These are phyloP conservation scores for Ophion ventricosus DNA, from an alignment of 2,888 invertebrate genomes.

Conservation along the genomic window DNA sequence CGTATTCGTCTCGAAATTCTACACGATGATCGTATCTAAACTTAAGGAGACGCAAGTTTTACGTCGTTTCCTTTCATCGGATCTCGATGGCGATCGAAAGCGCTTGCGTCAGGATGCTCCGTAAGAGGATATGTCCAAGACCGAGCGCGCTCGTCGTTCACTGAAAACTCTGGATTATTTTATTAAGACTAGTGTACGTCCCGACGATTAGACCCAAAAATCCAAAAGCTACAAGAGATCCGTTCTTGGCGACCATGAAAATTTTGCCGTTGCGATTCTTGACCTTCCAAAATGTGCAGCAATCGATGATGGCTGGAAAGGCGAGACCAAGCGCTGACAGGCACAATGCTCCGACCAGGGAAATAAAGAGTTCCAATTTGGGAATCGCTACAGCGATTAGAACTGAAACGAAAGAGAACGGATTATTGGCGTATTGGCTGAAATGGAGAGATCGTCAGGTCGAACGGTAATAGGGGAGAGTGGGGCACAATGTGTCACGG, in stretches of 20 bases:
- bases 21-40: too few relatives aligned
- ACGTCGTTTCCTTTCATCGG: not conserved
- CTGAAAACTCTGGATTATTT: constrained; percentile 85
- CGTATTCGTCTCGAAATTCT: too few relatives aligned
- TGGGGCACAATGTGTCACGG: too few relatives aligned
- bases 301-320: constrained; percentile 95
- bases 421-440: not conserved
- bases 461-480: not conserved
- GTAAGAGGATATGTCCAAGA: not conserved
- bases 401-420: constrained; percentile 85
- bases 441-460: not conserved
- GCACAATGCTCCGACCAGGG: constrained; percentile 94
- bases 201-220: constrained; percentile 88
- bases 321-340: constrained; percentile 94
- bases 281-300: constrained; percentile 91
- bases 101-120: not conserved
- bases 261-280: constrained; percentile 85
- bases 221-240: constrained; percentile 87
- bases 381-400: constrained; percentile 93
- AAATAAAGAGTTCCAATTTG: constrained; percentile 88
- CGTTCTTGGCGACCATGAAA: constrained; percentile 87
- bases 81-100: not conserved
- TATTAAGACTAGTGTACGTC: constrained; percentile 88
- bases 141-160: constrained; percentile 1
- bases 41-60: too few relatives aligned